Evolutionary conservation across 2,888 invertebrate species (phyloP), one percentile per base, ranked within the genome.

Genomic region (Chorisops tibialis): DNA sequence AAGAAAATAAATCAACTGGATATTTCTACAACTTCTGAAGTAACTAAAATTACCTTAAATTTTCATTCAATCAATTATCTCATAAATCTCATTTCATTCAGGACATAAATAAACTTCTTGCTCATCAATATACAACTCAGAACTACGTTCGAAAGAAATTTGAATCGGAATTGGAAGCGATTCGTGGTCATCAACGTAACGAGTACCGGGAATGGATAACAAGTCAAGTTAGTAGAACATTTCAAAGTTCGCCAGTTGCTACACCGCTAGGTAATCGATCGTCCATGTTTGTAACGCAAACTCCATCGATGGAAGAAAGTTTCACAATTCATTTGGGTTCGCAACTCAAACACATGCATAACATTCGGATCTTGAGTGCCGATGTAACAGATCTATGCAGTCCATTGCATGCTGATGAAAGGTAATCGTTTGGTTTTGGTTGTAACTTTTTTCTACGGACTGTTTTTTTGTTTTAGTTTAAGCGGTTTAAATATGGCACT

Each of bases 271-370:
- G 77, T n/a, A 77, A 76, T 67, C 74, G 77, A 7, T 78, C 78
- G 2, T 78, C 78, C 6, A 78, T 78, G 78, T 78, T 78, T 59
- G 70, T 78, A 11, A 75, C 78, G 2, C 78, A 77, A 63, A 76
- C 75, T 63, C 78, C 79, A 1, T 78, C 77, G 2, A 77, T 93
- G 71, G 96, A 96, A 79, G 97, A 97, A 80, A 96, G 95, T 79
- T 98, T 97, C 77, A 98, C 97, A 18, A 96, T 98, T 72, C 96
- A 97, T 81, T 82, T 97, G 67, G 97, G 98, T 52, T 95, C 96
- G 4, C 99, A 99, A 80, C 84, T 98, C 76, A 99, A 99, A 78
- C 96, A 97, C 73, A 98, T 96, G 83, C 97, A 99, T 79, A 99
- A 99, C 78, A 89, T 98, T 65, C 83, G 98, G 59, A 88, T 99